Evolutionary conservation across 2,113 vertebrate genomes (phyloP).

Genomic region (Antechinus flavipes): DNA sequence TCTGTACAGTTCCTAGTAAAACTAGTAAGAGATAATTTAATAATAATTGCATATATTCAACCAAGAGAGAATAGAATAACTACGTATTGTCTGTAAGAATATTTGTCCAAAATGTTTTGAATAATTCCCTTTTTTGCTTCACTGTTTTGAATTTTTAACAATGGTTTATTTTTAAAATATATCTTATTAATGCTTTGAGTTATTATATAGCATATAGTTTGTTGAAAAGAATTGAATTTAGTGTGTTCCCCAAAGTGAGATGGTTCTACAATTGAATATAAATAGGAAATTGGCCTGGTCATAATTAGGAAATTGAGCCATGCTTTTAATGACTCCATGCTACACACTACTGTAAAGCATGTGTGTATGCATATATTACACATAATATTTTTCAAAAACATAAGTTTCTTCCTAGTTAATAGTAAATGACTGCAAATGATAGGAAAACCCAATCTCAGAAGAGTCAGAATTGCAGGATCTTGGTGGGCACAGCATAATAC

Average conservation of each 20-base stretch:
- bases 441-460: background rate
- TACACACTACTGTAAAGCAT: background rate
- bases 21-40: background rate
- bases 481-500: background rate
- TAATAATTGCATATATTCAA: background rate
- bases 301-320: background rate
- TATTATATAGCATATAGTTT: background rate
- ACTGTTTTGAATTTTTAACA: background rate
- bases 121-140: background rate
- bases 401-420: background rate
- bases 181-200: background rate
- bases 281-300: background rate
- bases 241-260: background rate
- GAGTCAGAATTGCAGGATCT: background rate
- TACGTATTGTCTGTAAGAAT: background rate
- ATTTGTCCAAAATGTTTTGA: background rate
- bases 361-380: background rate
- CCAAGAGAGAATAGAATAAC: background rate
- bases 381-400: background rate
- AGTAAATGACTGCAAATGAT: background rate
- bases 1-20: background rate
- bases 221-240: background rate
- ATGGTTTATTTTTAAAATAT: background rate
- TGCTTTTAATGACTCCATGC: background rate
- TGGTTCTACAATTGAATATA: background rate